Percentiles rank a stretch among this genome's conserved stretches.
Conservation (phyloP, 37 sponge, comb jelly and placozoan species). For the Chondrilla cf. caribensis region DNA sequence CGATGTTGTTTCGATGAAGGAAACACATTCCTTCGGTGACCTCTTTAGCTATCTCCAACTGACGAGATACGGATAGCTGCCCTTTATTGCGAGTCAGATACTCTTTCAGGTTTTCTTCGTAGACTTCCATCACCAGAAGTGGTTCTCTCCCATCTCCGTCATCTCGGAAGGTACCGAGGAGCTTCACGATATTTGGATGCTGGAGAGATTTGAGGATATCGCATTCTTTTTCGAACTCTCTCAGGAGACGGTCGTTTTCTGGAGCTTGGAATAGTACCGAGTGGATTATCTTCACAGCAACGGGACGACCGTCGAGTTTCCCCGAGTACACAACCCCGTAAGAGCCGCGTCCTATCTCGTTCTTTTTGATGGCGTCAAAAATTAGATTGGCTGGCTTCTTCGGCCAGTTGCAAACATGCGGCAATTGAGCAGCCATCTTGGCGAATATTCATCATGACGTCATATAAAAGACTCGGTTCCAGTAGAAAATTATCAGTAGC, state of each 20-base stretch:
- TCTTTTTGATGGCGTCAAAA: no score
- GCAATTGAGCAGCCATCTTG: no score
- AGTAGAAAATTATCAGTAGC: no score
- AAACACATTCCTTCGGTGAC: neutral
- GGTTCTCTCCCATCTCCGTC: neutral
- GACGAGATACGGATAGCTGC: neutral
- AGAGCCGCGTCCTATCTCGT: neutral
- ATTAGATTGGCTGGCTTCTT: no score
- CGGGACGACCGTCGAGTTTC: conserved; percentile 1
- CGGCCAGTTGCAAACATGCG: no score
- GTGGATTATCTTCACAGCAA: neutral
- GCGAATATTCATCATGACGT: no score
- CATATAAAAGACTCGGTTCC: no score
- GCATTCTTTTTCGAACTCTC: neutral
- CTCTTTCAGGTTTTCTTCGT: conserved; percentile 1
- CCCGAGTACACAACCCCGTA: neutral
- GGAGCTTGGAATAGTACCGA: neutral
- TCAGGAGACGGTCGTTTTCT: neutral
- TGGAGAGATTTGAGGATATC: neutral
- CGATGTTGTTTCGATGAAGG: neutral
- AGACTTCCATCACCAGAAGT: neutral
- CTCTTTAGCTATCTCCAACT: neutral
- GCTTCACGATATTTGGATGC: neutral
- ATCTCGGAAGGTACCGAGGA: neutral
- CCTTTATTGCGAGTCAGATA: conserved; percentile 1